A percentile compares a stretch with the other conserved stretches of the same genome.
These are phyloP conservation scores for Bellardia pandia DNA, from an alignment of 2,888 invertebrate genomes.

Conservation along the genomic window DNA sequence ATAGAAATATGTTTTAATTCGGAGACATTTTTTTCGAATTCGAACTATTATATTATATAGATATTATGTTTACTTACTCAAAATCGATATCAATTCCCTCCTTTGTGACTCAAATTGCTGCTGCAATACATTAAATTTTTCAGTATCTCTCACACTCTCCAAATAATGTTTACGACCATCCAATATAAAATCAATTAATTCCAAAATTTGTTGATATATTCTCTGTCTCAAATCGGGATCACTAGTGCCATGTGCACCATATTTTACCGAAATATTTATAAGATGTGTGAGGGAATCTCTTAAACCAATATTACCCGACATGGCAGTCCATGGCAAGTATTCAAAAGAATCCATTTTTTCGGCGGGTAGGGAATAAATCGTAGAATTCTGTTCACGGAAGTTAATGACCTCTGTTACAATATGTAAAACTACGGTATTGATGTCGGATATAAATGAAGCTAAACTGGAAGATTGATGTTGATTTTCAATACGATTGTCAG, in stretches of 20 bases:
- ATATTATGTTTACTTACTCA: conserved; percentile 85
- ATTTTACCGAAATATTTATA: conserved; percentile 80
- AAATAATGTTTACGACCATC: conserved; percentile 90
- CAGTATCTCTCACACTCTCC: conserved; percentile 87
- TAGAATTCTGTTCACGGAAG: conserved; percentile 86
- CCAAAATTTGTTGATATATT: conserved; percentile 89
- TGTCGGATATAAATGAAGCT: conserved; percentile 85
- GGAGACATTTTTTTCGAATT: too few species aligned
- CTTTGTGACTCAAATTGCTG: conserved; percentile 89
- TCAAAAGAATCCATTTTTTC: conserved; percentile 84
- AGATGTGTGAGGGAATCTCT: conserved; percentile 85
- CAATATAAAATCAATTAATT: conserved; percentile 89
- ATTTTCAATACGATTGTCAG: conserved; percentile 86
- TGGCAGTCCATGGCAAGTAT: conserved; percentile 91
- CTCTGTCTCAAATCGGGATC: conserved; percentile 84
- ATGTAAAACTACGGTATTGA: conserved; percentile 86
- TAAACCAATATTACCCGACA: conserved; percentile 85
- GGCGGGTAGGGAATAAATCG: conserved; percentile 84
- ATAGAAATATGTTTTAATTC: too few species aligned
- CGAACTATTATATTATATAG: too few species aligned
- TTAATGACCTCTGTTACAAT: conserved; percentile 88
- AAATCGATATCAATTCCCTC: conserved; percentile 87
- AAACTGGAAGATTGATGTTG: conserved; percentile 86
- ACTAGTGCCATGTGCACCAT: conserved; percentile 83
- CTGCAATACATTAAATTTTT: conserved; percentile 86